Percentiles rank a stretch among this genome's conserved stretches.
These are phyloP conservation scores for Pycnomerus fuliginosus DNA, from an alignment of 2,888 invertebrate species.

Conservation along the genomic window DNA sequence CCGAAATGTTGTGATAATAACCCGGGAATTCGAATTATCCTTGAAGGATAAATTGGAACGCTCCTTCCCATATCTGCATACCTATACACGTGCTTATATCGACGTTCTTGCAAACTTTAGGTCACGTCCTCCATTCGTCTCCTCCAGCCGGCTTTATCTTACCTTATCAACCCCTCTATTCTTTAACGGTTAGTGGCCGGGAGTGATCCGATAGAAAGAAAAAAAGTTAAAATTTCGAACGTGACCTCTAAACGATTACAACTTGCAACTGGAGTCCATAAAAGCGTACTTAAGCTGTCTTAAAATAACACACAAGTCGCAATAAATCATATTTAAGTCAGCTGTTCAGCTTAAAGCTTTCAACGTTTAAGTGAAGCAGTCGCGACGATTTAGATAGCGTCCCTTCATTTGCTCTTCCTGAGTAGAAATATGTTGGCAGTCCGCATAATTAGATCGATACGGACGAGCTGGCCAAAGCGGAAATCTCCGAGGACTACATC, in stretches of 20 bases:
- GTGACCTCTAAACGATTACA: slow-evolving; percentile 38
- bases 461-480: slow-evolving; percentile 7
- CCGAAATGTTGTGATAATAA: too few relatives aligned
- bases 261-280: slow-evolving; percentile 37
- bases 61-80: slow-evolving; percentile 10
- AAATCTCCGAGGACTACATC: slow-evolving; percentile 18
- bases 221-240: slow-evolving; percentile 23
- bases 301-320: slow-evolving; percentile 41
- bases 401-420: slow-evolving; percentile 46
- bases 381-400: slow-evolving; percentile 43
- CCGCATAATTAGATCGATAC: slow-evolving; percentile 17
- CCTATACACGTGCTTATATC: slow-evolving; percentile 23
- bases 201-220: slow-evolving; percentile 13
- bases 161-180: slow-evolving; percentile 20
- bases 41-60: too few relatives aligned
- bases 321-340: slow-evolving; percentile 48
- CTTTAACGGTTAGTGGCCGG: slow-evolving; percentile 19
- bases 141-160: slow-evolving; percentile 26
- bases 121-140: slow-evolving; percentile 31
- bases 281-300: slow-evolving; percentile 39
- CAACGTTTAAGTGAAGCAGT: slow-evolving; percentile 42
- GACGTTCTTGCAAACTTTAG: slow-evolving; percentile 22
- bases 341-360: slow-evolving; percentile 44
- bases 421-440: slow-evolving; percentile 26
- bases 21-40: too few relatives aligned